These are phyloP conservation scores for Xenopus petersii DNA, from an alignment of 2,797 vertebrate species.

Conservation along the genomic window DNA sequence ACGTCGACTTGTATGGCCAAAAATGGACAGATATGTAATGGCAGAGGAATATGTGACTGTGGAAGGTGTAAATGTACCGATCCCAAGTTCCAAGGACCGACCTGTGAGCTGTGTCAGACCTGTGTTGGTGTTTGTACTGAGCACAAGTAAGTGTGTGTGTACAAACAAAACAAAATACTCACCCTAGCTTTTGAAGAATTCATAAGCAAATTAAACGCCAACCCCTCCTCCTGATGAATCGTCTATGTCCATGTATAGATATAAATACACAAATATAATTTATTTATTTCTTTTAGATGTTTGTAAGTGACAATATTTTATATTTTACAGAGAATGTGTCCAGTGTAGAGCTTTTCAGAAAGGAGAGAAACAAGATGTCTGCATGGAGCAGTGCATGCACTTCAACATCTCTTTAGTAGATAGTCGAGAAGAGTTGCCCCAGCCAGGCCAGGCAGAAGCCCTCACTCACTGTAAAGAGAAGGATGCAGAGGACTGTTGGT, in stretches of 20 bases:
- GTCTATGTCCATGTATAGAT: too few species aligned
- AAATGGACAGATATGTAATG: slow-evolving; percentile 91
- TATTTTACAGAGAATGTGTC: slow-evolving; percentile 81
- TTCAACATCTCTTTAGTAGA: slow-evolving; percentile 76
- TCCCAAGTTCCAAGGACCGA: slow-evolving; percentile 88
- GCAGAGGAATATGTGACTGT: slow-evolving; percentile 84
- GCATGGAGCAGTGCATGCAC: slow-evolving; percentile 73
- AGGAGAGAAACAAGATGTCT: slow-evolving; percentile 85
- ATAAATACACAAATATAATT: too few species aligned
- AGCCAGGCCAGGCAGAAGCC: slow-evolving; percentile 77
- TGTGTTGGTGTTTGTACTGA: slow-evolving; percentile 89
- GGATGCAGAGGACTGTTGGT: slow-evolving; percentile 95
- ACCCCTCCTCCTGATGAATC: too few species aligned
- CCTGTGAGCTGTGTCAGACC: slow-evolving; percentile 93
- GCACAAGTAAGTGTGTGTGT: slow-evolving; percentile 78
- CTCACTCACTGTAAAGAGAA: slow-evolving; percentile 91
- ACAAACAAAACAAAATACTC: slow-evolving; percentile 23
- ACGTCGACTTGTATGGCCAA: slow-evolving; percentile 74
- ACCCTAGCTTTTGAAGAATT: too few species aligned
- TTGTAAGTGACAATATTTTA: too few species aligned
- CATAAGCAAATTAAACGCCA: too few species aligned
- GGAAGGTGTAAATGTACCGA: slow-evolving; percentile 88
- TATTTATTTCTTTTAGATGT: too few species aligned
- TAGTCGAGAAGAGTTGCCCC: slow-evolving; percentile 76
- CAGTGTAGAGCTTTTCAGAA: slow-evolving; percentile 85